Evolutionary conservation across 2,888 invertebrate species (phyloP), one percentile per base, ranked within the genome.

Genomic region (Gastrophysa polygoni): DNA sequence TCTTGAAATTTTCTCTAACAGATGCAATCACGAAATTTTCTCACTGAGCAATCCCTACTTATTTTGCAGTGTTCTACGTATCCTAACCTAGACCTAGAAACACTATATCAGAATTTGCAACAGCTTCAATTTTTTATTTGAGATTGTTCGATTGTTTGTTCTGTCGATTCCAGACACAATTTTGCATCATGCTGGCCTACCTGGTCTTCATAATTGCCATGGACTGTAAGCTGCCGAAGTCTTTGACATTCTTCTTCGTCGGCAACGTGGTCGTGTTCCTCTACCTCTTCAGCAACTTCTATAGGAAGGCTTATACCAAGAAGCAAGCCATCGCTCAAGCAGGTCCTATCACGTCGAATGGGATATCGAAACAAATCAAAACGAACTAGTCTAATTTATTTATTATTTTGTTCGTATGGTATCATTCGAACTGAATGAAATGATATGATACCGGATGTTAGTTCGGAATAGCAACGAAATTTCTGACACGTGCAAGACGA

Each of bases 241-340:
- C 84, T 11, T 85, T 92, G 70, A 87, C 88, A 49, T 85, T 86
- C 67, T 82, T 92, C 50, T 84, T 92, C 16, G 81, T 85, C 0
- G 81, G 89, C 52, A 91, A 92, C 75, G 87, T 91, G 14, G 82
- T 84, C 0, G 82, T 91, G 5, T 93, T 92, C 80, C 83, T 91
- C 2, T 92, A 91, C 74, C 87, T 93, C 83, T 93, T 93, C 74
- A 87, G 89, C 44, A 87, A 89, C 68, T 93, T 92, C 78, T 93
- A 92, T 78, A 77, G 76, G 50, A 82, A 81, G 65, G 79, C 81
- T 4, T 82, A 82, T 70, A 34, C 47, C 17, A 60, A 58, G 34
- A 55, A 61, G 28, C 32, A 16, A 5, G 10, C 43, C 14, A 14
- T 38, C 14, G 29, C 1, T 7, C 29, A 32, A 8, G 29, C 5